phyloP scores from a whole-genome alignment of 2,113 vertebrate genomes.

The Gavialis gangeticus region DNA sequence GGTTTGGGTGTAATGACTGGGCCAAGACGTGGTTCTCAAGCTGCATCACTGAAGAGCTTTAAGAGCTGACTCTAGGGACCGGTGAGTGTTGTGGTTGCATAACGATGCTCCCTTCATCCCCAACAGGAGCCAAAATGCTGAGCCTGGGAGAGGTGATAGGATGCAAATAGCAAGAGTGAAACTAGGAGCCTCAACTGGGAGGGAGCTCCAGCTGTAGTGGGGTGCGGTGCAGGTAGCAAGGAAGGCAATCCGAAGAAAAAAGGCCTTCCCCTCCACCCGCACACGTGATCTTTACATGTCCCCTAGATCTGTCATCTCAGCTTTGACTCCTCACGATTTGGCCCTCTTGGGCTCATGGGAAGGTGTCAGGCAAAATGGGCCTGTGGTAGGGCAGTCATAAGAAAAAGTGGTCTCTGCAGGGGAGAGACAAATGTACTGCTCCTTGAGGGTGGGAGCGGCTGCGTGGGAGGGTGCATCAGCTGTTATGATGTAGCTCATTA shows the following conservation, averaged over 20 bases:
- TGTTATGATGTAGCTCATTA: too few relatives aligned
- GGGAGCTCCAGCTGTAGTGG: background rate
- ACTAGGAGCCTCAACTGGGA: background rate
- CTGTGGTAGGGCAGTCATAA: background rate
- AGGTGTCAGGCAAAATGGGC: rapidly evolving
- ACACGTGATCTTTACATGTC: background rate
- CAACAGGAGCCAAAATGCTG: background rate
- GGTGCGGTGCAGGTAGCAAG: background rate
- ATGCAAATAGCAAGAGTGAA: rapidly evolving
- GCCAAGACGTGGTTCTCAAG: background rate
- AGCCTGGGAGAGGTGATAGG: background rate
- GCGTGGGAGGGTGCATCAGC: too few relatives aligned
- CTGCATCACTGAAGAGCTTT: background rate
- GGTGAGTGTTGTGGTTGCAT: background rate
- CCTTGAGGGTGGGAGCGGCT: too few relatives aligned
- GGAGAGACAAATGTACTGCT: too few relatives aligned
- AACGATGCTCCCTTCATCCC: too few relatives aligned
- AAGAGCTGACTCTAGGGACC: background rate
- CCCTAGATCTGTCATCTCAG: background rate
- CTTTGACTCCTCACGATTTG: background rate
- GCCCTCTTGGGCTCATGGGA: rapidly evolving
- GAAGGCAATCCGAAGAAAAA: background rate
- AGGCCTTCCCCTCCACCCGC: background rate
- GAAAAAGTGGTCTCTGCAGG: background rate
- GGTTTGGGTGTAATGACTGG: background rate